phyloP scores from a whole-genome alignment of 1,140 invertebrate genomes.

The Agrilus planipennis region DNA sequence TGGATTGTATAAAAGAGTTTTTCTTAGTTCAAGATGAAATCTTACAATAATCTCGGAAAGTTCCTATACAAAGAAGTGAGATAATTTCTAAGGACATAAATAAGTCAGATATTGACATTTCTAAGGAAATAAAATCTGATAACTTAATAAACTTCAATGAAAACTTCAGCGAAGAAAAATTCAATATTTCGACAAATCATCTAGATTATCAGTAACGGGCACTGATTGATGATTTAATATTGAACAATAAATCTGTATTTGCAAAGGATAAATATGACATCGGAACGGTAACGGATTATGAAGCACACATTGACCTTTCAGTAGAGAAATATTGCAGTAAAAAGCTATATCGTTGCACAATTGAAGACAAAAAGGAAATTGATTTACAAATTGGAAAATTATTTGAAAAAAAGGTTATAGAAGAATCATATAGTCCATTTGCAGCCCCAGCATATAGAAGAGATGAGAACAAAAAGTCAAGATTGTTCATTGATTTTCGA shows the following conservation, averaged over 20 bases:
- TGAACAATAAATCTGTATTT: slow-evolving; percentile 25
- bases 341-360: slow-evolving; percentile 27
- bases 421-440: slow-evolving; percentile 7
- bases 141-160: slow-evolving; percentile 25
- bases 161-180: slow-evolving; percentile 21
- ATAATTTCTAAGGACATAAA: neutral
- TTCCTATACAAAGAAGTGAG: neutral
- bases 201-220: slow-evolving; percentile 11
- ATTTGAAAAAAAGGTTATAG: slow-evolving; percentile 19
- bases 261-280: slow-evolving; percentile 31
- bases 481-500: too few species aligned
- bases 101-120: slow-evolving; percentile 2
- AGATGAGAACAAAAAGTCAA: slow-evolving; percentile 1
- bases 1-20: slow-evolving; percentile 16
- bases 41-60: neutral
- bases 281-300: slow-evolving; percentile 16
- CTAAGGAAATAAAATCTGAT: neutral
- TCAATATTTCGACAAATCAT: slow-evolving; percentile 20
- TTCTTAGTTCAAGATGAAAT: slow-evolving; percentile 13
- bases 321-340: slow-evolving; percentile 29
- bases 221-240: slow-evolving; percentile 20
- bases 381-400: slow-evolving; percentile 29
- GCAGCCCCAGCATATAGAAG: slow-evolving; percentile 20
- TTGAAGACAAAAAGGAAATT: slow-evolving; percentile 31
- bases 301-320: slow-evolving; percentile 27